Base-by-base conservation (phyloP, 2,797 vertebrate species). In the Falco biarmicus region DNA sequence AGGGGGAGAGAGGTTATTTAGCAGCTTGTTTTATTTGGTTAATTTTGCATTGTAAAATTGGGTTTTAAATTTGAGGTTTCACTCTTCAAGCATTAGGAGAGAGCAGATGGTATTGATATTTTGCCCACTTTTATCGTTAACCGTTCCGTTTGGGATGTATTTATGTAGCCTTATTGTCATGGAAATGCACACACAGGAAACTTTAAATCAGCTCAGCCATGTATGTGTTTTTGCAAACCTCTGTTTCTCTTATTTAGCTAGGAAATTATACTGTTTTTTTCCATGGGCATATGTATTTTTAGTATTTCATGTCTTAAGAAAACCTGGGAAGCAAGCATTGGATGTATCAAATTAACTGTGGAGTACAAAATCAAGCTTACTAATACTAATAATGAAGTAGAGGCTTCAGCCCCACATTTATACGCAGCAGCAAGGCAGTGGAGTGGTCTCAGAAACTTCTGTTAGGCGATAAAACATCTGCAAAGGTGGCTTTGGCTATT, bases 131-230 rank as follows among this genome's bases (percentile, higher is more conserved):
- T 82, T 95, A 77, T 95, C 93, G 4, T 80, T 89, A 96, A 82
- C 74, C 17, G 14, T 95, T 96, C 73, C 6, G 5, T 94, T 89
- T 94, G 89, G 86, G 93, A 75, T 70, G n/a, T 75, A 92, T 95
- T 95, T 93, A 66, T 92, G 64, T 70, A 87, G 77, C 78, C 60
- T 95, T 48, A 96, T 97, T 97, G 97, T 97, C 97, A 97, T 95
- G 95, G 93, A 96, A 97, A 97, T 97, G 89, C 8, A 3, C 34
- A 74, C 56, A 84, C 10, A 82, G 85, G 87, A 95, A 94, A 81
- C 70, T 95, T 90, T 84, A 90, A 59, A 87, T 93, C 85, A 94
- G 59, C 87, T 79, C 73, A 82, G 63, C 70, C 51, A n/a, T 53
- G 17, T 81, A 60, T 90, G 84, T 75, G 70, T 66, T 92, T 95